These are phyloP conservation scores for Cephalopholis sonnerati DNA, from an alignment of 2,113 vertebrate species.

Conservation along the genomic window DNA sequence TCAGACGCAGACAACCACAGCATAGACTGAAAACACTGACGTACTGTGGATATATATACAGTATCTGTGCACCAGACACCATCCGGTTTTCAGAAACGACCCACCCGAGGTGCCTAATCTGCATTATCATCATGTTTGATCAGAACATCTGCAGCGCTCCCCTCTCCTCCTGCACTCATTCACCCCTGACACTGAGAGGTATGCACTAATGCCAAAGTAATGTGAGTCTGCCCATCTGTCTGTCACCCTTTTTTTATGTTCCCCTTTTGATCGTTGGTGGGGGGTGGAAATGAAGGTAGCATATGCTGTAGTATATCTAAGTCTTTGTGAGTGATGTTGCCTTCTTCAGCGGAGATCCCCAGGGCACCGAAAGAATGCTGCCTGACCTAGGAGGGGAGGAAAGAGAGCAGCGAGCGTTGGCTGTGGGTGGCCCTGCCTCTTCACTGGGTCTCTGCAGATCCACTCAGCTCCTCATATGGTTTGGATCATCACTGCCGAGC, in stretches of 20 bases:
- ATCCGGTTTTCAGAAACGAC: not conserved
- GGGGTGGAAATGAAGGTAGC: constrained; percentile 69
- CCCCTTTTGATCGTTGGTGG: constrained; percentile 70
- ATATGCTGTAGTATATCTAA: constrained; percentile 70
- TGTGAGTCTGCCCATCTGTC: constrained; percentile 71
- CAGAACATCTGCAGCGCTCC: constrained; percentile 57
- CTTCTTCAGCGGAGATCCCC: constrained; percentile 72
- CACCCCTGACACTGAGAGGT: constrained; percentile 60
- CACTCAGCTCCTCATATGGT: constrained; percentile 80
- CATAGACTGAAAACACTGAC: constrained; percentile 29
- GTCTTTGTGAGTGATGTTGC: constrained; percentile 75
- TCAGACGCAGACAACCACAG: constrained; percentile 45
- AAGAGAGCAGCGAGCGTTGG: constrained; percentile 51
- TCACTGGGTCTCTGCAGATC: constrained; percentile 70
- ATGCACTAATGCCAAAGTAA: constrained; percentile 69
- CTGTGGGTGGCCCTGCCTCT: constrained; percentile 80
- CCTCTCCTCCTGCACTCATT: constrained; percentile 68
- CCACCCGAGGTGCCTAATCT: not conserved
- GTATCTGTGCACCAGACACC: constrained; percentile 12
- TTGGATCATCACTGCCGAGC: constrained; percentile 75
- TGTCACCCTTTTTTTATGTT: constrained; percentile 63
- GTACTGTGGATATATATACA: constrained; percentile 20
- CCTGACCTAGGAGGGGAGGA: constrained; percentile 72
- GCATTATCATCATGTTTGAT: constrained; percentile 45
- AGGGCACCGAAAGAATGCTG: constrained; percentile 78